Base-by-base conservation (phyloP, 2,113 vertebrate species). In the Lasiurus cinereus region DNA sequence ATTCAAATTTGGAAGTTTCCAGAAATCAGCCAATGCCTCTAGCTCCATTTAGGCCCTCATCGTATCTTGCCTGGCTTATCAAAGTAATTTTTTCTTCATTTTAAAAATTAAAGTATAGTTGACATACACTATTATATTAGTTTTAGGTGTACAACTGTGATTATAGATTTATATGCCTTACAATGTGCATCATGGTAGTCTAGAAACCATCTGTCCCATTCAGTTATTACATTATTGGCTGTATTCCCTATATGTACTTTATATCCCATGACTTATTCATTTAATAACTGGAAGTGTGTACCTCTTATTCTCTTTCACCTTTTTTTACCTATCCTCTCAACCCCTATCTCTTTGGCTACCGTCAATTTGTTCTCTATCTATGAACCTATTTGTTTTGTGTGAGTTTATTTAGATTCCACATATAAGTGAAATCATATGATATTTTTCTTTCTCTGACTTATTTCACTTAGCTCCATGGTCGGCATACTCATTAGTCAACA, bases 21-120 rank as follows among this genome's bases (percentile, higher is more conserved):
- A 10, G 6, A 12, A 56, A 56, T 92, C 48, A 82, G 27, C 12
- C 29, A 85, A 29, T 82, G 43, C 62, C 21, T 83, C 59, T 79
- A 72, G n/a, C 33, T 52, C 50, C 14, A 77, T 80, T 16, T 88
- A 86, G 90, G 36, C 19, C 70, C 56, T 86, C 29, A n/a, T 93
- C 29, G 27, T 83, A 82, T 85, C 50, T 90, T 88, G 39, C 21
- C 43, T 90, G 43, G 22, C 36, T 94, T 97, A 56, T 48, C 46
- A 64, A 52, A 92, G 43, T 87, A 72, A 62, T 69, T 66, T 64
- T 64, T 83, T 64, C 36, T 66, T 67, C 24, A 80, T 80, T 80
- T 79, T 56, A 8, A 39, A 80, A 80, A 54, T 56, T 21, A 56
- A 56, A 56, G 54, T 56, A 56, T 59, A 62, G 78, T 62, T 82